Evolutionary conservation across 1,140 invertebrate species (phyloP).

Genomic region (Cecropterus lyciades): DNA sequence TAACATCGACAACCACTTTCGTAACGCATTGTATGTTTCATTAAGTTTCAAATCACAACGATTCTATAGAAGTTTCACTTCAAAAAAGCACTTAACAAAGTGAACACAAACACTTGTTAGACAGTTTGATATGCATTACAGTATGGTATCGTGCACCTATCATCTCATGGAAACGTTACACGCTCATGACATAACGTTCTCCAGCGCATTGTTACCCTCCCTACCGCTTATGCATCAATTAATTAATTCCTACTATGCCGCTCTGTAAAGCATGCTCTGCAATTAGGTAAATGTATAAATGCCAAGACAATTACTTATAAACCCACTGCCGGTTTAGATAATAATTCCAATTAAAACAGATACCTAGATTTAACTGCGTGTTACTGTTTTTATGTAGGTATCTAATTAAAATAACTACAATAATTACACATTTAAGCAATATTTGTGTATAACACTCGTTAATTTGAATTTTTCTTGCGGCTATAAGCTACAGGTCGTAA

Average conservation of each 20-base stretch:
- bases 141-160: background rate
- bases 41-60: too few relatives aligned
- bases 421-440: constrained; percentile 22
- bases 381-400: constrained; percentile 18
- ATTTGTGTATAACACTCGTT: constrained; percentile 16
- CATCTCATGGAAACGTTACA: constrained; percentile 6
- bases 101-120: background rate
- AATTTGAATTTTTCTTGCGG: background rate
- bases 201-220: constrained; percentile 7
- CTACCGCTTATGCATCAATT: constrained; percentile 41
- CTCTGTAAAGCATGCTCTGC: constrained; percentile 49
- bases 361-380: constrained; percentile 29
- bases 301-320: constrained; percentile 50
- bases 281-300: constrained; percentile 63
- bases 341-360: constrained; percentile 55
- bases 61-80: too few relatives aligned
- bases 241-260: constrained; percentile 49
- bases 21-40: too few relatives aligned
- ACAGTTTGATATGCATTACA: background rate
- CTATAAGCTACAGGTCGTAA: constrained; percentile 11
- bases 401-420: constrained; percentile 22
- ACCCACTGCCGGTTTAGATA: constrained; percentile 51
- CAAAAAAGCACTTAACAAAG: too few relatives aligned
- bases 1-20: too few relatives aligned
- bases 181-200: background rate